phyloP scores from a whole-genome alignment of 2,888 invertebrate genomes.

The Limnephilus marmoratus region DNA sequence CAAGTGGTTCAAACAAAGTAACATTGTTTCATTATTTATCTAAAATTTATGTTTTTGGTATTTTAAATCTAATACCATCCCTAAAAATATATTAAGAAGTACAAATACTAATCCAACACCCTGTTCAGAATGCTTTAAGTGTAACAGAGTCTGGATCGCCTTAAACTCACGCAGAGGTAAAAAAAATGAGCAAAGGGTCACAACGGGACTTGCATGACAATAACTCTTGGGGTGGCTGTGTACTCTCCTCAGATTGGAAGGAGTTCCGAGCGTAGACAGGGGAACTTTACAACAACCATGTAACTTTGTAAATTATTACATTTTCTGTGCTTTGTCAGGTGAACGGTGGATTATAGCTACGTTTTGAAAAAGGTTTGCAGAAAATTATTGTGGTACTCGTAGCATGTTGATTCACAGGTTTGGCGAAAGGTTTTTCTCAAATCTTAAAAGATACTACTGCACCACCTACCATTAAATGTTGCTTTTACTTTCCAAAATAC shows the following conservation, averaged over 20 bases:
- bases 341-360: background rate
- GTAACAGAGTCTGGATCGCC: background rate
- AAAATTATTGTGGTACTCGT: too few relatives aligned
- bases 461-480: too few relatives aligned
- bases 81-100: background rate
- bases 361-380: background rate
- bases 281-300: background rate
- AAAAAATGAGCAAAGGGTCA: constrained; percentile 45
- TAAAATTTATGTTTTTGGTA: too few relatives aligned
- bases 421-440: too few relatives aligned
- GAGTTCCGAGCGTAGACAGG: background rate
- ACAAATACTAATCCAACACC: background rate
- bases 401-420: too few relatives aligned
- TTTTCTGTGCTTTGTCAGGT: background rate
- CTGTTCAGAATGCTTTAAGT: background rate
- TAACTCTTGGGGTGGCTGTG: constrained; percentile 19
- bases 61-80: background rate
- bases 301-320: background rate
- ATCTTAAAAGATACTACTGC: too few relatives aligned
- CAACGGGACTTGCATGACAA: constrained; percentile 48
- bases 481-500: too few relatives aligned
- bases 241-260: background rate
- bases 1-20: too few relatives aligned
- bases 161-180: constrained; percentile 18
- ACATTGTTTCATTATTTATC: too few relatives aligned